Base-by-base conservation (phyloP, 1,140 invertebrate genomes). In the Bombus cullumanus region DNA sequence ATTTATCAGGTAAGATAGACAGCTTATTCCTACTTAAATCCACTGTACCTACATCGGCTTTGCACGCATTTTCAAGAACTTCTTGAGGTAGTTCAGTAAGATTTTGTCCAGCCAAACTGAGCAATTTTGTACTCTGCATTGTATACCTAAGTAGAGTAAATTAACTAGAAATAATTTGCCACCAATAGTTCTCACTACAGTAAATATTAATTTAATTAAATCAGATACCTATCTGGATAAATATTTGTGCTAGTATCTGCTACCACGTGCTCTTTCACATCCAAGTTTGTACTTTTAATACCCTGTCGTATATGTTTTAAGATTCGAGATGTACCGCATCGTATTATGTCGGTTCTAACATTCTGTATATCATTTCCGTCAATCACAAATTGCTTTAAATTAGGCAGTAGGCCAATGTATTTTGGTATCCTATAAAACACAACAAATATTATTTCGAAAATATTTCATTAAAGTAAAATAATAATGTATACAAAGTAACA, bases 351-450 rank as follows among this genome's bases (percentile, higher is more conserved):
- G 74, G 97, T 95, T 77, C 98, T 95, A 62, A 98, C 96, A 39
- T 96, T 97, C 90, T 97, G 96, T 86, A 99, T 95, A 88, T 97
- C 97, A 95, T 99, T 99, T 1, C 98, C 98, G 76, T 98, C 97
- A 68, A 99, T 95, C 84, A 97, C 96, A 66, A 99, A 96, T 81
- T 97, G 97, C 89, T 98, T 98, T 64, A 99, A 94, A 93, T 98
- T 97, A 2, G 97, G 97, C 87, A 99, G 95, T 15, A 97, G 94
- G 3, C 97, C 96, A 37, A 99, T 92, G 47, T 96, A 96, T 91
- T 95, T 96, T 43, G 98, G 98, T 88, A 99, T 95, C 81, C 97
- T 98, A 91, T 59, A 94, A 68, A 86, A 88, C 39, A 88, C 34
- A 81, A 72, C 77, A 5, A 69, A 53, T 77, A 41, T 41, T n/a